Conservation (phyloP, 2,113 vertebrate genomes). For the Triplophysa siluroides region DNA sequence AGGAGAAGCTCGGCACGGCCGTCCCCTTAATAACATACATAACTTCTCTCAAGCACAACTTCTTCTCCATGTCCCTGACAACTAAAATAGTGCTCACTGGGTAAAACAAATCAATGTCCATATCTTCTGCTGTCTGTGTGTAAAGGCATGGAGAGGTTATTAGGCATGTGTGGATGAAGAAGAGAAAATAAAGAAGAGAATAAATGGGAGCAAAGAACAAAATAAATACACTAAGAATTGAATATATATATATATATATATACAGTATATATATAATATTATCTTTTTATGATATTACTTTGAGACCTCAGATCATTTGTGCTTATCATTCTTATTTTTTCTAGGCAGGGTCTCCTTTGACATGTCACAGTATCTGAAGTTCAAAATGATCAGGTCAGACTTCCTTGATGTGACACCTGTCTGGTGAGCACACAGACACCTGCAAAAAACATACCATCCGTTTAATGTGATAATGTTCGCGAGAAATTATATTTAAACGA, state of each 20-base stretch:
- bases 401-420: too few relatives aligned
- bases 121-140: constrained; percentile 9
- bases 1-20: constrained; percentile 9
- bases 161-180: not conserved
- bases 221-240: too few relatives aligned
- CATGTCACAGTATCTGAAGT: too few relatives aligned
- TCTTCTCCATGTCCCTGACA: constrained; percentile 21
- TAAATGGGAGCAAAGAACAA: too few relatives aligned
- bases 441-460: not conserved
- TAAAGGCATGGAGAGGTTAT: constrained; percentile 13
- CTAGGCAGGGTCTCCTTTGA: too few relatives aligned
- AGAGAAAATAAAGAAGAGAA: not conserved
- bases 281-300: too few relatives aligned
- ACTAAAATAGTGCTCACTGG: constrained; percentile 25
- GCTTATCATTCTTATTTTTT: too few relatives aligned
- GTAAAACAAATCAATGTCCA: not conserved
- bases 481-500: too few relatives aligned
- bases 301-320: too few relatives aligned
- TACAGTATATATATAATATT: too few relatives aligned
- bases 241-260: too few relatives aligned
- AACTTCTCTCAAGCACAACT: constrained; percentile 25
- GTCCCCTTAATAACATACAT: constrained; percentile 43
- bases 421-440: not conserved
- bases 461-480: not conserved
- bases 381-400: too few relatives aligned